phyloP scores from a whole-genome alignment of 92 coral and sea anemone genomes.

The Galaxea fascicularis region DNA sequence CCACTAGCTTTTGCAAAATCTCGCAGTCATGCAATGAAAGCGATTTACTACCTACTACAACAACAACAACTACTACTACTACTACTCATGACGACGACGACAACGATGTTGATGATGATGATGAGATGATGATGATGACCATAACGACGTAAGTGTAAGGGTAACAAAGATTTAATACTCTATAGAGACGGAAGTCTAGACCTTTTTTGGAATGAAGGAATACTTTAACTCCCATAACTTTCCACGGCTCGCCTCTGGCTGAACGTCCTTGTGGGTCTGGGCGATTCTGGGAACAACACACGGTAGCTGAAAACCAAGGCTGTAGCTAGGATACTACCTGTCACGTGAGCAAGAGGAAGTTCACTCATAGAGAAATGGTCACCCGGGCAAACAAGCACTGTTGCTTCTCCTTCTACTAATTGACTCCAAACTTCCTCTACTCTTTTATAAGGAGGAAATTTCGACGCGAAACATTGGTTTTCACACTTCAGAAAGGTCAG shows the following conservation, averaged over 20 bases:
- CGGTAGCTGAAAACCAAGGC: slow-evolving; percentile 64
- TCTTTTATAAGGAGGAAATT: slow-evolving; percentile 17
- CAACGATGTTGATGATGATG: too few relatives aligned
- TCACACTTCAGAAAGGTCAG: slow-evolving; percentile 64
- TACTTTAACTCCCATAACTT: slow-evolving; percentile 51
- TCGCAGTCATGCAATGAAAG: too few relatives aligned
- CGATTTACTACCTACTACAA: too few relatives aligned
- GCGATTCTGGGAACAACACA: slow-evolving; percentile 46
- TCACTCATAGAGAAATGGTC: slow-evolving; percentile 77
- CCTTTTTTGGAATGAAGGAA: slow-evolving; percentile 66
- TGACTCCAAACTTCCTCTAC: slow-evolving; percentile 69
- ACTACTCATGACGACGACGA: too few relatives aligned
- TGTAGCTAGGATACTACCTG: slow-evolving; percentile 72
- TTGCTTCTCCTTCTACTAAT: slow-evolving; percentile 61
- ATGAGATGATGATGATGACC: too few relatives aligned
- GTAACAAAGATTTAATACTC: too few relatives aligned
- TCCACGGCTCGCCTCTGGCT: slow-evolving; percentile 62
- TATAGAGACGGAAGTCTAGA: neutral
- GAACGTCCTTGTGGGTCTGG: slow-evolving; percentile 37
- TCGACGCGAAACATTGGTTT: slow-evolving; percentile 42
- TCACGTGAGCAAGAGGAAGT: slow-evolving; percentile 62
- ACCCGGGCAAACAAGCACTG: slow-evolving; percentile 71
- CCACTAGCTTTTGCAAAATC: too few relatives aligned
- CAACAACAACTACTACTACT: too few relatives aligned
- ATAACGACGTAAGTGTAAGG: too few relatives aligned